phyloP scores from a whole-genome alignment of 2,797 vertebrate genomes.

The Telmatherina bonti region DNA sequence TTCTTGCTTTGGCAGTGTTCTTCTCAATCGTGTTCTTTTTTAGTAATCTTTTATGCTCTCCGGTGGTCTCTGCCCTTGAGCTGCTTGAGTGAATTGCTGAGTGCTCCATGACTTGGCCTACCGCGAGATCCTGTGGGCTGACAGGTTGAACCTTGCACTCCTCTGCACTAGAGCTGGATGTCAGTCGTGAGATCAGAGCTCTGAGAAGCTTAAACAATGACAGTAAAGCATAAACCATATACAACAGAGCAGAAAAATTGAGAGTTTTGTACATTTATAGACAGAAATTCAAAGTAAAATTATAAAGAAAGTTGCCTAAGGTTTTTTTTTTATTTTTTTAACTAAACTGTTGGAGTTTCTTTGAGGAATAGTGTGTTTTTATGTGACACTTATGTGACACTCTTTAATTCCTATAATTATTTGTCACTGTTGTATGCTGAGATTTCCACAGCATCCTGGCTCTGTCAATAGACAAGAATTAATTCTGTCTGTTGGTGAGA shows the following conservation, averaged over 20 bases:
- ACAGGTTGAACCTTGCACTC: conserved; percentile 44
- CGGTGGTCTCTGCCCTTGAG: conserved; percentile 31
- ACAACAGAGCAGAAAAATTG: conserved; percentile 7
- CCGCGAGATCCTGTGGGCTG: conserved; percentile 23
- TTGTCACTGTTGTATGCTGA: conserved; percentile 3
- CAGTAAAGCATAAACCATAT: conserved; percentile 8
- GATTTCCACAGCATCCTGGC: not conserved
- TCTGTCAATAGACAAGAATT: conserved; percentile 13
- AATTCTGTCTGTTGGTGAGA: conserved; percentile 19
- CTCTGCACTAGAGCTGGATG: conserved; percentile 38
- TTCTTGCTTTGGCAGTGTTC: conserved; percentile 25
- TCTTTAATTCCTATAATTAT: conserved; percentile 1
- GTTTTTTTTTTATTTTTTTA: not conserved
- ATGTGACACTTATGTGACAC: not conserved
- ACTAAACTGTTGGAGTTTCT: conserved; percentile 2
- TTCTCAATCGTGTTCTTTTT: not conserved
- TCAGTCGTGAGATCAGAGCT: conserved; percentile 37
- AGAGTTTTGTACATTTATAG: conserved; percentile 6
- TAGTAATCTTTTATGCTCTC: conserved; percentile 31
- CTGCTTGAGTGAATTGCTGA: conserved; percentile 44
- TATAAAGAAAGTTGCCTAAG: not conserved
- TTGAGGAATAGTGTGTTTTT: not conserved
- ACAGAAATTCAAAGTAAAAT: conserved; percentile 9
- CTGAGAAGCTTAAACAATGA: conserved; percentile 24
- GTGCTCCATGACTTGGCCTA: conserved; percentile 40